Evolutionary conservation across 2,888 invertebrate genomes (phyloP).

Genomic region (Therioaphis trifolii): DNA sequence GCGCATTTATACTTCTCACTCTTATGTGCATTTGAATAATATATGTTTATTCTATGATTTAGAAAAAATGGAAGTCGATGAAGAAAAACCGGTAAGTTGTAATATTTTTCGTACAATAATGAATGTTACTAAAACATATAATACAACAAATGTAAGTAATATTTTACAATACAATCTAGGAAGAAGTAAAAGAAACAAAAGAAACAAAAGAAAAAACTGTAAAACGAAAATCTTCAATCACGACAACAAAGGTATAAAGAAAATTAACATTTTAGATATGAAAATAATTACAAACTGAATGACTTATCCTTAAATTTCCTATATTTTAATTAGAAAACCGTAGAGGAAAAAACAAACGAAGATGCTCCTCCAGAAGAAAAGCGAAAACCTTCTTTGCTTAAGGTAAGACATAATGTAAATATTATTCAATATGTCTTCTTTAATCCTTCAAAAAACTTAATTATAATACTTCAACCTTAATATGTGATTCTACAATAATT

Average conservation of each 20-base stretch:
- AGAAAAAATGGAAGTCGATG: constrained; percentile 68
- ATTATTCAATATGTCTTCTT: too few relatives aligned
- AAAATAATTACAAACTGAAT: background rate
- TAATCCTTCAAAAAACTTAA: too few relatives aligned
- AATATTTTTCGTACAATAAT: constrained; percentile 65
- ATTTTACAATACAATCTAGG: constrained; percentile 5
- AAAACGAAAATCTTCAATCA: constrained; percentile 50
- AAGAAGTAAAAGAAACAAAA: constrained; percentile 42
- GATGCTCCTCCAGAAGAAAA: constrained; percentile 60
- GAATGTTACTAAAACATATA: too few relatives aligned
- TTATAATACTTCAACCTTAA: too few relatives aligned
- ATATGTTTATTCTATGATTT: constrained; percentile 1
- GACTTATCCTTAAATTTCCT: background rate
- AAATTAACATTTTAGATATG: background rate
- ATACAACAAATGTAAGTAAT: background rate
- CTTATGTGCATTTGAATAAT: background rate
- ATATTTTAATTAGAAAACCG: constrained; percentile 43
- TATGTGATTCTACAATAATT: too few relatives aligned
- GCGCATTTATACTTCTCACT: too few relatives aligned
- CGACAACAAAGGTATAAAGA: constrained; percentile 43
- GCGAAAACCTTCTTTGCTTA: constrained; percentile 60
- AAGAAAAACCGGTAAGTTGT: constrained; percentile 66
- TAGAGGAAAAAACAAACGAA: constrained; percentile 60
- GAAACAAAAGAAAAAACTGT: constrained; percentile 55
- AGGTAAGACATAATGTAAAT: too few relatives aligned